phyloP scores from a whole-genome alignment of 2,113 vertebrate species.

The Camarhynchus parvulus region DNA sequence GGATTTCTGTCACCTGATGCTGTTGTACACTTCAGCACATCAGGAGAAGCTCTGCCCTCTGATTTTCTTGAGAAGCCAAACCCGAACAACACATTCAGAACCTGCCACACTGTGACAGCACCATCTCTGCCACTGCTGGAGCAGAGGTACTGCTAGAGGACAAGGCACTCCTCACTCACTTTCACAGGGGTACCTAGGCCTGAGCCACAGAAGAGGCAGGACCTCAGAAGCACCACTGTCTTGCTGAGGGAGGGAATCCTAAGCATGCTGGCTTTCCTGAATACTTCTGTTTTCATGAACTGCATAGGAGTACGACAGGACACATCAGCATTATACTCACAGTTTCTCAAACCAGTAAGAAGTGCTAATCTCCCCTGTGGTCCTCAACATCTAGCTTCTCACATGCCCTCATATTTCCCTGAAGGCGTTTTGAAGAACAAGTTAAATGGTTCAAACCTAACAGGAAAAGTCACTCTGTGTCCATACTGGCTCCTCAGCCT shows the following conservation, averaged over 20 bases:
- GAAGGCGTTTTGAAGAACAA: neutral
- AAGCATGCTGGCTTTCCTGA: neutral
- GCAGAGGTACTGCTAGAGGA: neutral
- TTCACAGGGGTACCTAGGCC: neutral
- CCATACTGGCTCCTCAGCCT: neutral
- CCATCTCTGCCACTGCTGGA: neutral
- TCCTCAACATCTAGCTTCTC: neutral
- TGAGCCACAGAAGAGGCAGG: neutral
- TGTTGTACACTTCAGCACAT: rapidly evolving
- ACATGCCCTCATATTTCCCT: neutral
- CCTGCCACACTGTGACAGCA: neutral
- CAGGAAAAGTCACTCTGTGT: neutral
- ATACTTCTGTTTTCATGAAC: neutral
- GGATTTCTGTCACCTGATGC: neutral
- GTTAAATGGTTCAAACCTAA: neutral
- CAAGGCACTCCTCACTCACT: neutral
- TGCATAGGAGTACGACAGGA: neutral
- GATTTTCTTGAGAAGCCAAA: neutral
- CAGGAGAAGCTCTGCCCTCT: neutral
- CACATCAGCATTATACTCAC: neutral
- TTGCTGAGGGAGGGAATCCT: neutral
- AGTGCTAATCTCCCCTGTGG: neutral
- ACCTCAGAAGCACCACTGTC: neutral
- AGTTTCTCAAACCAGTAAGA: neutral
- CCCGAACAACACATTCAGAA: rapidly evolving